Base-by-base conservation (phyloP, 2,797 vertebrate species). In the Danio kyathit region DNA sequence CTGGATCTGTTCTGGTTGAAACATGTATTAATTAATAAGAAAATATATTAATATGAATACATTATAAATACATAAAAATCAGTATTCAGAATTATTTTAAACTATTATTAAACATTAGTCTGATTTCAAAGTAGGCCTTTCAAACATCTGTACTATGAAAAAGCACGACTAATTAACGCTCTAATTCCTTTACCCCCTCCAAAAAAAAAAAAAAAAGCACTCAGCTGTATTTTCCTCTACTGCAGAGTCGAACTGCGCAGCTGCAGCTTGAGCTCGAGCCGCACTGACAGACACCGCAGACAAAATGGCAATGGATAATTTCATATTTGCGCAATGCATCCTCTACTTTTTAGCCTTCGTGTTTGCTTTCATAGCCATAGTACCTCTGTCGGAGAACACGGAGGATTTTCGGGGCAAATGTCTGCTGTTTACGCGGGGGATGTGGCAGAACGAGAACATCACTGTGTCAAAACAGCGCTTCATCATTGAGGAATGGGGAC, bases 371-470 rank as follows among this genome's bases (percentile, higher is more conserved):
- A 95, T 96, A 80, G 96, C 95, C 81, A 95, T 99, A 81, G 96
- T 99, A 84, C 97, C 98, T 11, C 95, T 99, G 71, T 96, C 96
- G 0, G 97, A 99, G 91, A 97, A 99, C 88, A 94, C 95, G 84
- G 95, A 94, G 66, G 97, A 97, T 85, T 98, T 98, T 91, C 94
- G 94, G 3, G 97, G 98, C 61, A 96, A 95, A 90, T 99, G 97
- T 82, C 91, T 98, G 90, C 96, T 99, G 59, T 99, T 99, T 92
- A 95, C 98, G 0, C 95, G 96, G 74, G 98, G 98, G n/a, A 94
- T 98, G 95, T 99, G 98, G 98, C 96, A 99, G 81, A 97, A 96
- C 71, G 96, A 97, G 93, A 99, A 99, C 95, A 95, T 97, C 90
- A 97, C 96, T 0, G 96, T 96, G 92, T 97, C 95, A 82, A 94